A percentile compares a stretch with the other conserved stretches of the same genome.
Evolutionary conservation across 2,113 vertebrate species (phyloP).

Genomic region (Ceyx melanurus): DNA sequence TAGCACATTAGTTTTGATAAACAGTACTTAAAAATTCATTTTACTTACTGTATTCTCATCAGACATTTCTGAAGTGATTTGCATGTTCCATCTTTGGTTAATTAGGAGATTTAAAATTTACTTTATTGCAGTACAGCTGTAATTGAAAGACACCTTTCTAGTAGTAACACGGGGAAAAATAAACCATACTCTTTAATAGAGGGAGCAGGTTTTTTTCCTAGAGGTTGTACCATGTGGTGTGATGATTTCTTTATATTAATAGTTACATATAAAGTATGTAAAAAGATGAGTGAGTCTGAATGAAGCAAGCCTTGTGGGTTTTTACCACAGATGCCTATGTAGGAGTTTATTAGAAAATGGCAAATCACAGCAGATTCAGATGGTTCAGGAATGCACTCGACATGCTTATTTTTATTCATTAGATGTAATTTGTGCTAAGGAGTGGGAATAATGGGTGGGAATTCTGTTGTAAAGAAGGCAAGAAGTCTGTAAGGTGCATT

Average conservation of each 20-base stretch:
- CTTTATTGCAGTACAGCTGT: not conserved
- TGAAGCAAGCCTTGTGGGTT: not conserved
- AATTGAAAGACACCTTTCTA: not conserved
- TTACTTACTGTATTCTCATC: not conserved
- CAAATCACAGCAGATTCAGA: not conserved
- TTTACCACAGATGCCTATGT: not conserved
- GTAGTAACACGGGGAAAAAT: not conserved
- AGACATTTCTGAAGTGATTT: not conserved
- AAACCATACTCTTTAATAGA: not conserved
- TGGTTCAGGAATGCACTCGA: not conserved
- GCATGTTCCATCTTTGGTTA: not conserved
- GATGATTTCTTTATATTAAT: not conserved
- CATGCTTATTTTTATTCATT: not conserved
- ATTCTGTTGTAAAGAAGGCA: not conserved
- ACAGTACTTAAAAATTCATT: not conserved
- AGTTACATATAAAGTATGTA: not conserved
- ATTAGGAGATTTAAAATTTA: not conserved
- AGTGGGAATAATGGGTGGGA: not conserved
- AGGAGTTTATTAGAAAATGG: not conserved
- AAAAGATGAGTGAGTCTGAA: not conserved
- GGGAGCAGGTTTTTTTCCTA: not conserved
- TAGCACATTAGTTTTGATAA: not conserved
- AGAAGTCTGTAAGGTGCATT: not conserved
- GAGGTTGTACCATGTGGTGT: not conserved
- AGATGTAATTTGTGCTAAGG: not conserved